A percentile compares a stretch with the other conserved stretches of the same genome.
These are phyloP conservation scores for Agelas oroides DNA, from an alignment of 37 sponge, comb jelly and placozoan species.

Conservation along the genomic window DNA sequence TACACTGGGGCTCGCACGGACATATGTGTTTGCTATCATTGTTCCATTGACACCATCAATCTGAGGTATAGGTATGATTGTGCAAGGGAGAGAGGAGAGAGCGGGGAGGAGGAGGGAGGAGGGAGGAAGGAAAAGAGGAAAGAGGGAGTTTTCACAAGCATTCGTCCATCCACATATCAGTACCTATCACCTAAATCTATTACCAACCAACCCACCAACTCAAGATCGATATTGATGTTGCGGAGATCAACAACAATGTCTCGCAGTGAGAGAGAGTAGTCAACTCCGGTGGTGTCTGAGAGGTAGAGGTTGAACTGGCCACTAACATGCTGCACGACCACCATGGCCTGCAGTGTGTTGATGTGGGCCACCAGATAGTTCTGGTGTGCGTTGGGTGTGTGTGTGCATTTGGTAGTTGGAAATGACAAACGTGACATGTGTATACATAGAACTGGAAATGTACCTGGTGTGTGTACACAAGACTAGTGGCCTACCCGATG, in stretches of 20 bases:
- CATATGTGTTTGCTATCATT: slow-evolving; percentile 72
- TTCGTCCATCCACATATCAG: too few relatives aligned
- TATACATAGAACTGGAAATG: too few relatives aligned
- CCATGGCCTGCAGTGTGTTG: slow-evolving; percentile 60
- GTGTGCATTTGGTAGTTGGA: background rate
- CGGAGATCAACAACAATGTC: slow-evolving; percentile 30
- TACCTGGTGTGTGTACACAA: background rate
- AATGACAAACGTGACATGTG: background rate
- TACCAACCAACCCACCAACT: slow-evolving; percentile 16
- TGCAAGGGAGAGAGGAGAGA: too few relatives aligned
- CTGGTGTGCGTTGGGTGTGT: slow-evolving; percentile 6
- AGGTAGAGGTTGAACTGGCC: slow-evolving; percentile 73
- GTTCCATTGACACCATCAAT: slow-evolving; percentile 76
- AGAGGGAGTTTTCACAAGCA: too few relatives aligned
- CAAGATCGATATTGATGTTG: slow-evolving; percentile 30
- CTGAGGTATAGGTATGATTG: slow-evolving; percentile 19
- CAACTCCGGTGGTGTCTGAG: slow-evolving; percentile 70
- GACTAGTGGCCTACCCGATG: slow-evolving; percentile 28
- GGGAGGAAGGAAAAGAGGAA: too few relatives aligned
- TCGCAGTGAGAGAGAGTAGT: slow-evolving; percentile 69
- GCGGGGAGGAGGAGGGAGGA: background rate
- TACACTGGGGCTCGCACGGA: slow-evolving; percentile 15
- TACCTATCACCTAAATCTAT: too few relatives aligned
- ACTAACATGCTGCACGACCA: slow-evolving; percentile 52
- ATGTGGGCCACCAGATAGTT: slow-evolving; percentile 57